Evolutionary conservation across 2,888 invertebrate genomes (phyloP), one percentile per base, ranked within the genome.

Genomic region (Serripes groenlandicus): DNA sequence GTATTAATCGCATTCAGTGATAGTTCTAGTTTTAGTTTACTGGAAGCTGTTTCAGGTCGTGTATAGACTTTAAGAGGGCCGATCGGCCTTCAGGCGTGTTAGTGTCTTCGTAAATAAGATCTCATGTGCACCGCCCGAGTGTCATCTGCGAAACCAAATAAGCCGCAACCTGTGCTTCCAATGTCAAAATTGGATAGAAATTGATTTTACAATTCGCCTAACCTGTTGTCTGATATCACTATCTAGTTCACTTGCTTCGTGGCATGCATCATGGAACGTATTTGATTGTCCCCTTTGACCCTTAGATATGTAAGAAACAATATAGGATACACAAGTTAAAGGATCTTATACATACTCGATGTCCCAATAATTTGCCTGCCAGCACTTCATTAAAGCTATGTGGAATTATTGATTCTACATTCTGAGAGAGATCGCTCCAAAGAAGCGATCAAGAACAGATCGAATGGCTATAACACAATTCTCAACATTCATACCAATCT

Each of bases 361-460:
- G n/a, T n/a, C n/a, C n/a, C n/a, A n/a, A n/a, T n/a, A n/a, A n/a
- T n/a, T n/a, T 15, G 86, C 83, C 35, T 75, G 21, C 81, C 83
- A 87, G 30, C 56, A 73, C 66, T 71, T 78, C 30, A 85, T 30
- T 35, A 87, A 62, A 15, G 42, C 56, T 58, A 30, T 58, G 42
- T 88, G 32, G 86, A 88, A 28, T 74, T 74, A 68, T 88, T 88
- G 4, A 88, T 75, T 62, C 86, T 68, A 18, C 60, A 52, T 66
- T 86, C 85, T 30, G 62, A 35, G 23, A 23, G 21, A 58, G 34
- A 32, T 56, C 7, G 28, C 84, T 52, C 62, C 79, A 78, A 15
- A 81, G 56, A 54, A 7, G 23, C 5, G n/a, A n/a, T n/a, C n/a
- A n/a, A n/a, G n/a, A n/a, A n/a, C n/a, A n/a, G 69, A 69, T 23